Evolutionary conservation across 2,113 vertebrate species (phyloP), one percentile per base, ranked within the genome.

Genomic region (Aegotheles bennettii): DNA sequence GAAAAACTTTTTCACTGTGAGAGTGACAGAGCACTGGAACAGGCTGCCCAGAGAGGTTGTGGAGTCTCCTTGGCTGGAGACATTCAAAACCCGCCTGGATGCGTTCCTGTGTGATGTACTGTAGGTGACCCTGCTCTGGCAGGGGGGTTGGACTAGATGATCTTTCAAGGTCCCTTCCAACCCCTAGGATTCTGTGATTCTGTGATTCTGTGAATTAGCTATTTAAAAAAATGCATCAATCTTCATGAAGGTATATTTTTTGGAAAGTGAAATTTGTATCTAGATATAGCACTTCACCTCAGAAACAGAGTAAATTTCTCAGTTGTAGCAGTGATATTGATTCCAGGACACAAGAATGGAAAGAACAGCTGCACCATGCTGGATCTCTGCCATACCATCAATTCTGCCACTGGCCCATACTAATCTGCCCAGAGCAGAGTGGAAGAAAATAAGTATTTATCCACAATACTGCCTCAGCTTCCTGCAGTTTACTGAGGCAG

Each of bases 201-300:
- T n/a, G n/a, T n/a, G n/a, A n/a, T n/a, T n/a, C n/a, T n/a, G n/a
- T n/a, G n/a, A n/a, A n/a, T 57, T 87, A 75, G 6, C 24, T 60
- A 24, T 36, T 1, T 47, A 96, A 77, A 83, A 51, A 89, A 91
- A 45, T 35, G 33, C 6, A 70, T 33, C 70, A 61, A 48, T 79
- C 81, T 71, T 90, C 20, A 56, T 24, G 71, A 93, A 42, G 35
- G 11, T 42, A 11, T 76, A 61, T 29, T 40, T 38, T 83, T 94
- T 25, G n/a, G n/a, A 95, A 97, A 94, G 64, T 47, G 3, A 77
- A 86, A 54, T 4, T 64, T 87, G 24, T 86, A 38, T 78, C 43
- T 85, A 67, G 57, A 93, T 70, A 64, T 33, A 84, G 29, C 26
- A 95, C 92, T 95, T 94, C 76, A 88, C 73, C 80, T 94, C 53